Evolutionary conservation across 2,888 invertebrate species (phyloP), one percentile per base, ranked within the genome.

Genomic region (Caenorhabditis drosophilae): DNA sequence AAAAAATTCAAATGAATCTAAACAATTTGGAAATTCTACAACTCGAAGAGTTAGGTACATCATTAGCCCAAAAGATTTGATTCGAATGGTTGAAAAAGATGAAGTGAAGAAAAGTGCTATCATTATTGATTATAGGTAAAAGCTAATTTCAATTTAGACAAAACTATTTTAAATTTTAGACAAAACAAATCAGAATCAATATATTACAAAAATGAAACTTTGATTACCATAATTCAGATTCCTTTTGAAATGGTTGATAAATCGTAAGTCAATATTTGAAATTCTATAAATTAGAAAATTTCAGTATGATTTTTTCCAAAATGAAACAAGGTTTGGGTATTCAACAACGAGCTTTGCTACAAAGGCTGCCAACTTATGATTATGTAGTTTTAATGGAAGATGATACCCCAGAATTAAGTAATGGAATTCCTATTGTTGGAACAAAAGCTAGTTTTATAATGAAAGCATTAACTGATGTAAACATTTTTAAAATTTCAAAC

Each of bases 311-410:
- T 16, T 70, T 60, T 35, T 4, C 16, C 4, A 26, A 25, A 2
- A 46, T 73, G 9, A 49, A 50, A 4, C 34, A 46, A 12, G 49
- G 34, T 15, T 9, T 73, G 9, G 38, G 36, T 11, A 47, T 68
- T 1, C 55, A 18, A 9, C 54, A 67, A 42, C 59, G 73, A 2
- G 42, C 63, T 0, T 45, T 62, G 11, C 50, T 73, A 4, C 31
- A 40, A 6, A 55, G 64, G 18, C 31, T 73, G 4, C 27, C 56
- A 6, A 18, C 25, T 11, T 60, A 34, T 55, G 79, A 79, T 26
- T 56, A 61, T 18, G 75, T 79, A 9, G 76, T 78, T 34, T 34
- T 79, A 23, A 73, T 79, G 75, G 79, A 76, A 18, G 77, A 79
- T 20, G 57, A 62, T 11, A 27, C 67, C 2, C 59, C 62, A 2